These are phyloP conservation scores for Perizoma affinitatum DNA, from an alignment of 2,888 invertebrate species.

Conservation along the genomic window DNA sequence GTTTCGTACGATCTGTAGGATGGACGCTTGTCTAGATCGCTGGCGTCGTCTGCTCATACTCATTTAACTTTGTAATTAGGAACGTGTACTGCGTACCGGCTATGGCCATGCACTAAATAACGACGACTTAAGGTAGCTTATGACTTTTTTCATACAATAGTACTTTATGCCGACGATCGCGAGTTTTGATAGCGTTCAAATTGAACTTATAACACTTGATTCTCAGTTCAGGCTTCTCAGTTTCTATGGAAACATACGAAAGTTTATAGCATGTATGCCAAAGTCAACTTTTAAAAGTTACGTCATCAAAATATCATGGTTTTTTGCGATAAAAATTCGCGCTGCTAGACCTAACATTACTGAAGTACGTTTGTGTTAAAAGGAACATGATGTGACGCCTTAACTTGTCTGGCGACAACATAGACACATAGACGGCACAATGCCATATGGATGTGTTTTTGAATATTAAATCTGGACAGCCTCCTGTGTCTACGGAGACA, in stretches of 20 bases:
- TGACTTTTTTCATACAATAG: no score
- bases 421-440: conserved; percentile 62
- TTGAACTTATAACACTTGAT: no score
- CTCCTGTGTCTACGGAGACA: not conserved
- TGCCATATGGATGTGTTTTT: conserved; percentile 69
- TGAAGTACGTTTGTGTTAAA: no score
- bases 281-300: no score
- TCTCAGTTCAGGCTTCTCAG: no score
- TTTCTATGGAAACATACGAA: no score
- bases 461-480: conserved; percentile 62
- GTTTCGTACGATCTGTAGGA: not conserved
- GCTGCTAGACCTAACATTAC: no score
- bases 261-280: no score
- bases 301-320: no score
- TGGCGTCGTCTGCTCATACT: conserved; percentile 67
- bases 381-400: conserved; percentile 37
- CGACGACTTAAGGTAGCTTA: conserved; percentile 38
- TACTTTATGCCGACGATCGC: no score
- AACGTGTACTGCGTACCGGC: conserved; percentile 69
- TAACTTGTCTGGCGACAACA: conserved; percentile 55
- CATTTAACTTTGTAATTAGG: conserved; percentile 82
- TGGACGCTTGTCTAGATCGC: conserved; percentile 37
- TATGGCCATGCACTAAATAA: conserved; percentile 76
- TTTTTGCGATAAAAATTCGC: no score
- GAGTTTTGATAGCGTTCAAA: no score